These are phyloP conservation scores for Eupeodes latifasciatus DNA, from an alignment of 2,888 invertebrate species.

Conservation along the genomic window DNA sequence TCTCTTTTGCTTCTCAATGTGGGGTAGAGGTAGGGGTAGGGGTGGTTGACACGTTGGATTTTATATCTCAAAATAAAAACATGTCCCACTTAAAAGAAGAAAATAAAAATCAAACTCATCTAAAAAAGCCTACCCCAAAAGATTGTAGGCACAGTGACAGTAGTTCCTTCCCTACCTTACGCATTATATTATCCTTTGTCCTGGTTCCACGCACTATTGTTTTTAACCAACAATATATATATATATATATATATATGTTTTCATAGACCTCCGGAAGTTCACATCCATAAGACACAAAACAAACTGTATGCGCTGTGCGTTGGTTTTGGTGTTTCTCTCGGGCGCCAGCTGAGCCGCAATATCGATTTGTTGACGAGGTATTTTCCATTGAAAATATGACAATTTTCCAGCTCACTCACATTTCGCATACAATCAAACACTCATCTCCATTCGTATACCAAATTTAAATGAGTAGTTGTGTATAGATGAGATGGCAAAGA, in stretches of 20 bases:
- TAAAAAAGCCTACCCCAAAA: slow-evolving; percentile 61
- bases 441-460: not conserved
- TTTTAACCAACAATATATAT: slow-evolving; percentile 2
- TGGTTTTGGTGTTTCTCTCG: slow-evolving; percentile 18
- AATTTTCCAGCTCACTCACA: slow-evolving; percentile 3
- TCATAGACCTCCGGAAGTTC: slow-evolving; percentile 21
- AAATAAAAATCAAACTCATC: not conserved
- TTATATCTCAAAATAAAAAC: not conserved
- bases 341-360: slow-evolving; percentile 66
- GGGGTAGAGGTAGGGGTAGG: not conserved
- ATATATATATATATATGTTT: not conserved
- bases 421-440: not conserved
- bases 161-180: slow-evolving; percentile 24
- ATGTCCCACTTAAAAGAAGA: not conserved
- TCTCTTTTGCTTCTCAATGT: not conserved
- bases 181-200: slow-evolving; percentile 33
- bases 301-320: not conserved
- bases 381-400: slow-evolving; percentile 18
- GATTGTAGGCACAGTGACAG: slow-evolving; percentile 1
- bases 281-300: not conserved
- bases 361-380: slow-evolving; percentile 61
- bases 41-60: not conserved
- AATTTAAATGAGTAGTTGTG: not conserved
- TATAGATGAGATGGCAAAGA: slow-evolving; percentile 1
- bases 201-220: slow-evolving; percentile 27